phyloP scores from a whole-genome alignment of 2,888 invertebrate genomes.

The Pilophorus perplexus region DNA sequence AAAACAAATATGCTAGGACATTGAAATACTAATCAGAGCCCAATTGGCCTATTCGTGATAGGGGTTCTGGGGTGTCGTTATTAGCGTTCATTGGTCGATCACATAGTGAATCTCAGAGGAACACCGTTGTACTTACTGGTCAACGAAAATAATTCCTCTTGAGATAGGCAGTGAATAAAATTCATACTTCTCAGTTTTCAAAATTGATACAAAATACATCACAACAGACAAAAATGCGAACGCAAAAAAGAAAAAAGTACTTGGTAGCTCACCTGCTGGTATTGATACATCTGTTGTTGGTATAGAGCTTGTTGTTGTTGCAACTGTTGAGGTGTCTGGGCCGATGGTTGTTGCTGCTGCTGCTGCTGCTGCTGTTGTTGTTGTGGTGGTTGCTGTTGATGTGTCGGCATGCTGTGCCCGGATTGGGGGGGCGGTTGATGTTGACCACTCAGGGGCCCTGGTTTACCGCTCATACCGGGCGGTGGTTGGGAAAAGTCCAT shows the following conservation, averaged over 20 bases:
- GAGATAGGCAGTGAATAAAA: slow-evolving; percentile 32
- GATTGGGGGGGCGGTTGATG: slow-evolving; percentile 25
- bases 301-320: slow-evolving; percentile 35
- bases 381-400: slow-evolving; percentile 13
- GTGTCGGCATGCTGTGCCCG: not conserved
- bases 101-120: too few species aligned
- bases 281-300: slow-evolving; percentile 44
- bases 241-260: too few species aligned
- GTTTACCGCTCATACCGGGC: slow-evolving; percentile 3
- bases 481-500: slow-evolving; percentile 38
- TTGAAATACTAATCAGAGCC: too few species aligned
- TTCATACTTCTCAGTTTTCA: slow-evolving; percentile 35
- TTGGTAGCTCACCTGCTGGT: slow-evolving; percentile 36
- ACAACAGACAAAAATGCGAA: too few species aligned
- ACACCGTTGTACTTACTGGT: slow-evolving; percentile 29
- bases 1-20: too few species aligned
- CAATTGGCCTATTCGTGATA: too few species aligned
- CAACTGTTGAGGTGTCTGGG: slow-evolving; percentile 31
- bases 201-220: slow-evolving; percentile 3
- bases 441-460: not conserved
- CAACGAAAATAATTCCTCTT: slow-evolving; percentile 35
- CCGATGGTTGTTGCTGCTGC: slow-evolving; percentile 34
- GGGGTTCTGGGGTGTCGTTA: too few species aligned
- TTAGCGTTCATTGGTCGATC: too few species aligned
- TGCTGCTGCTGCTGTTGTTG: slow-evolving; percentile 21